phyloP scores from a whole-genome alignment of 64 coral and sea anemone genomes.

The Montipora cactus region DNA sequence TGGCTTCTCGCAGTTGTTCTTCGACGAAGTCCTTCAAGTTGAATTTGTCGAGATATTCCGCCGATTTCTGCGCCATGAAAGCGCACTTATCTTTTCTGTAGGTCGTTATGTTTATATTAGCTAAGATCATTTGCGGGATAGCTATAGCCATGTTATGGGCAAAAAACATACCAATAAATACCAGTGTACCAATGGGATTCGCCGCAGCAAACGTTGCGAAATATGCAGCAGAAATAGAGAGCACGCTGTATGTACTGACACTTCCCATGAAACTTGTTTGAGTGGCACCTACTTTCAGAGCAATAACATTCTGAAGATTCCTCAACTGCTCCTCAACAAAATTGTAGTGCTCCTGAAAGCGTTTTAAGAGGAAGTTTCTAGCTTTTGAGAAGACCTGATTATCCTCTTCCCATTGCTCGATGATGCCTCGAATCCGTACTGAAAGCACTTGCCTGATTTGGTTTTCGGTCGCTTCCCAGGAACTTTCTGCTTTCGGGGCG shows the following conservation, averaged over 20 bases:
- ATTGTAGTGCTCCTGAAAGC: not conserved
- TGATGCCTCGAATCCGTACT: not conserved
- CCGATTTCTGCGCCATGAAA: not conserved
- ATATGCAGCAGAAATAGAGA: no score
- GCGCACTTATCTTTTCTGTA: not conserved
- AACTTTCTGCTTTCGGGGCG: not conserved
- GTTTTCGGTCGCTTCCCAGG: not conserved
- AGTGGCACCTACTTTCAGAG: not conserved
- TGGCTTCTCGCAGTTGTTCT: no score
- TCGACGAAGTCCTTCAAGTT: not conserved
- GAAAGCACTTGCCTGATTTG: not conserved
- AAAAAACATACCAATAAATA: no score
- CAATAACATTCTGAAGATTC: not conserved
- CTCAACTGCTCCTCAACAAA: not conserved
- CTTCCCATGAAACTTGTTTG: no score
- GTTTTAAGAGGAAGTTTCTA: not conserved
- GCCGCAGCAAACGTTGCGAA: no score
- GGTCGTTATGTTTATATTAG: not conserved
- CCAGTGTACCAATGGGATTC: no score
- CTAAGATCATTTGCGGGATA: not conserved
- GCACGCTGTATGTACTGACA: no score
- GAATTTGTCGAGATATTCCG: not conserved
- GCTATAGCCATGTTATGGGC: no score
- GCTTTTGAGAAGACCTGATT: not conserved
- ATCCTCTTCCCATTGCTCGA: conserved; percentile 30